A percentile compares a stretch with the other conserved stretches of the same genome.
Conservation (phyloP, 2,888 invertebrate species). For the Itoplectis maculator region DNA sequence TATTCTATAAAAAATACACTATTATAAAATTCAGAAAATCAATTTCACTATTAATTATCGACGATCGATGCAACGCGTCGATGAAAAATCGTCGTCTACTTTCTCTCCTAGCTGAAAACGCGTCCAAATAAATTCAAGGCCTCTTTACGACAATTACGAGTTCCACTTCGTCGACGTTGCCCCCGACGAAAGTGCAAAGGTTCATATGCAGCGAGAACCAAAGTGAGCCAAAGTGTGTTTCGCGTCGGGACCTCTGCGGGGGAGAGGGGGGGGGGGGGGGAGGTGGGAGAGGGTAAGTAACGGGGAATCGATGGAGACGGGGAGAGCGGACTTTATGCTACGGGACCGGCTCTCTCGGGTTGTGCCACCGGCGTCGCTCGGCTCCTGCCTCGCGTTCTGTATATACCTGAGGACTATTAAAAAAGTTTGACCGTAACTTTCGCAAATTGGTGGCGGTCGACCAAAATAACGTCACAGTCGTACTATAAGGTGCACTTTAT, state of each 20-base stretch:
- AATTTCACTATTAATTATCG: not conserved
- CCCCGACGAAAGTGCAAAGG: conserved; percentile 53
- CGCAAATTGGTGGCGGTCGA: conserved; percentile 66
- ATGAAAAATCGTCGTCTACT: not conserved
- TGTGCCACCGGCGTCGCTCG: not conserved
- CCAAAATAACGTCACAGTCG: conserved; percentile 66
- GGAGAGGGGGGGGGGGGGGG: no score
- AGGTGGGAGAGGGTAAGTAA: conserved; percentile 32
- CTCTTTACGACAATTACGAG: conserved; percentile 14
- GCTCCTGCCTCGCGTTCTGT: no score
- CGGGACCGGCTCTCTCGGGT: no score
- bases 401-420: conserved; percentile 58
- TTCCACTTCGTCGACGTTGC: not conserved
- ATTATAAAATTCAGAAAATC: no score
- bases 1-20: no score
- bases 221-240: conserved; percentile 29
- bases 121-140: not conserved
- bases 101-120: not conserved
- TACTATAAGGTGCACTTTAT: conserved; percentile 61
- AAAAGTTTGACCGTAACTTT: conserved; percentile 67
- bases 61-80: not conserved
- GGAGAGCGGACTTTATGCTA: conserved; percentile 23
- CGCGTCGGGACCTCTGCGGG: no score
- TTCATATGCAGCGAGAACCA: conserved; percentile 61
- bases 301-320: conserved; percentile 46